Evolutionary conservation across 2,797 vertebrate genomes (phyloP).

Genomic region (Sylvilagus floridanus): DNA sequence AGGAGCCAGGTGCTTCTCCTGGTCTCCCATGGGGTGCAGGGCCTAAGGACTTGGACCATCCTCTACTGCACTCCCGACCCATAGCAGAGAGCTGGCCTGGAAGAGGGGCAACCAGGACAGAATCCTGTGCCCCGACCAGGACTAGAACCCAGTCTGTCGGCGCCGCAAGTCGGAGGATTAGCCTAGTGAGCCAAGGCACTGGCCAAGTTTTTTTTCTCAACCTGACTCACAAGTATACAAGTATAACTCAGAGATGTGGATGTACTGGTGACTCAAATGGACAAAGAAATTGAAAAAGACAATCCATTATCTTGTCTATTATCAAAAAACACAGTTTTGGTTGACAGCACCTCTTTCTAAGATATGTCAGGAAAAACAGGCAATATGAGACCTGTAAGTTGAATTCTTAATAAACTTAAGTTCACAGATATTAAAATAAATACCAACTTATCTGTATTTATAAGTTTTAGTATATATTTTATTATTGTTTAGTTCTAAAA

Average conservation of each 20-base stretch:
- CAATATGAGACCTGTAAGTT: not conserved
- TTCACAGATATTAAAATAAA: constrained; percentile 4
- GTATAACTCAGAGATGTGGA: constrained; percentile 31
- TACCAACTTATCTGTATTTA: not conserved
- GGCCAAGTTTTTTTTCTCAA: not conserved
- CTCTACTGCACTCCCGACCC: no score
- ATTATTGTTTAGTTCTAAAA: constrained; percentile 22
- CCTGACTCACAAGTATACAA: not conserved
- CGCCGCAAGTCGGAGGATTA: no score
- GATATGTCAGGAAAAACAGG: not conserved
- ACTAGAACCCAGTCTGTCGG: no score
- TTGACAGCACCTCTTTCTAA: not conserved
- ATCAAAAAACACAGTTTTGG: not conserved
- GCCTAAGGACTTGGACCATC: no score
- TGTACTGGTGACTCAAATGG: not conserved
- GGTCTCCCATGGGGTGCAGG: no score
- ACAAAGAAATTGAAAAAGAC: constrained; percentile 29
- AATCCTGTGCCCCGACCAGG: no score
- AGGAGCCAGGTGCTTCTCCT: no score
- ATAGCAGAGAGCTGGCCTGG: no score
- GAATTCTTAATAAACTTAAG: constrained; percentile 29
- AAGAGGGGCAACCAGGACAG: no score
- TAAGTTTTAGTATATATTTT: not conserved
- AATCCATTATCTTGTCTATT: not conserved
- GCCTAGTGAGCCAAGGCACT: no score